phyloP scores from a whole-genome alignment of 1,140 invertebrate genomes.

The Eurosta solidaginis region DNA sequence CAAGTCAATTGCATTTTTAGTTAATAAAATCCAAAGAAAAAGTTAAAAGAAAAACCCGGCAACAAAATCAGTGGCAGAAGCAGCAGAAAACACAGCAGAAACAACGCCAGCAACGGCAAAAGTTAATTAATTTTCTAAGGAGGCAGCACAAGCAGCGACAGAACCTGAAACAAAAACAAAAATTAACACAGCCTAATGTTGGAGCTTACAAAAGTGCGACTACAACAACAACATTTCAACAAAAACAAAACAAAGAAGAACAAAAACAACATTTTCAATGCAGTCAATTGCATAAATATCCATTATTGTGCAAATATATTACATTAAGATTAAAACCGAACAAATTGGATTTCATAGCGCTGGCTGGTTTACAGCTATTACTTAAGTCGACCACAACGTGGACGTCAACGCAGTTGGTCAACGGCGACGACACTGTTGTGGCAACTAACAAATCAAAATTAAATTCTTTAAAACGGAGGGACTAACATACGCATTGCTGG shows the following conservation, averaged over 20 bases:
- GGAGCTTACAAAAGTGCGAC: neutral
- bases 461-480: conserved; percentile 60
- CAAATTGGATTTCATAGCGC: neutral
- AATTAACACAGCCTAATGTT: conserved; percentile 32
- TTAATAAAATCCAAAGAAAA: conserved; percentile 35
- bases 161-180: conserved; percentile 37
- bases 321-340: neutral
- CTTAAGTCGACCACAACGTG: neutral
- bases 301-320: neutral
- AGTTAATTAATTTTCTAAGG: neutral
- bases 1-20: conserved; percentile 26
- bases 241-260: conserved; percentile 27
- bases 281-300: neutral
- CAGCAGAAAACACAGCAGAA: too few species aligned
- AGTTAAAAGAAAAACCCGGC: conserved; percentile 32
- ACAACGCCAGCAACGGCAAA: neutral
- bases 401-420: neutral
- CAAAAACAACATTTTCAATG: conserved; percentile 40
- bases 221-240: neutral
- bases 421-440: neutral
- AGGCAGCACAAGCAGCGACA: conserved; percentile 36
- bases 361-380: neutral
- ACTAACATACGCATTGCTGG: conserved; percentile 60
- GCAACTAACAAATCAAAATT: conserved; percentile 43
- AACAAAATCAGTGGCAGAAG: conserved; percentile 34